Base-by-base conservation (phyloP, 2,113 vertebrate species). In the Heteronetta atricapilla region DNA sequence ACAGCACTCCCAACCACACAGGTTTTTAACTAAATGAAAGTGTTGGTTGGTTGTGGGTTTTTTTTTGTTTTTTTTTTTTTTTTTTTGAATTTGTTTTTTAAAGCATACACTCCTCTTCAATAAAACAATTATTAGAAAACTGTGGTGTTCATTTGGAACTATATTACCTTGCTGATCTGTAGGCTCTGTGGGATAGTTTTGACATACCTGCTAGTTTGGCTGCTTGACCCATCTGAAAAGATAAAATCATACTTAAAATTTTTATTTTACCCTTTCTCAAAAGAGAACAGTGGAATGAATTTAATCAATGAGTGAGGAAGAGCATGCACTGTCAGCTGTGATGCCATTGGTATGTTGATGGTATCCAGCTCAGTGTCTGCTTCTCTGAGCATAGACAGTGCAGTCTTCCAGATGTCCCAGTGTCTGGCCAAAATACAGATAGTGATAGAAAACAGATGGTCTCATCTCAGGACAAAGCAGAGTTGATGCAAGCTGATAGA, bases 341-440 rank as follows among this genome's bases (percentile, higher is more conserved):
- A 82, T 89, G 90, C 88, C 59, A 42, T 85, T 88, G 90, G 85
- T 95, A 93, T 95, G 88, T 83, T 94, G 94, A 95, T 87, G 81
- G 80, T 92, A 90, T 96, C 94, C 96, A 95, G 94, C 86, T 84
- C 77, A 31, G 52, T 67, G 77, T 94, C 87, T 95, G 89, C 78
- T 85, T 70, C 77, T 79, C 3, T 0, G 40, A 55, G 91, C 40
- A 50, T 84, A 92, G 95, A 92, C 92, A 86, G 73, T 75, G 29
- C 59, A 76, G 77, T 91, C 94, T 94, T 92, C 95, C 93, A 96
- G 94, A 95, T 95, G 91, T 95, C 93, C 84, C 63, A 58, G 12
- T 87, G 88, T 97, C 91, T 96, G 84, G 94, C 95, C 89, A 91
- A 73, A 94, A 84, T 44, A 76, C 56, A 46, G 53, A 66, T 36